Conservation (phyloP, 1,140 invertebrate species). For the Trachymyrmex cornetzi region DNA sequence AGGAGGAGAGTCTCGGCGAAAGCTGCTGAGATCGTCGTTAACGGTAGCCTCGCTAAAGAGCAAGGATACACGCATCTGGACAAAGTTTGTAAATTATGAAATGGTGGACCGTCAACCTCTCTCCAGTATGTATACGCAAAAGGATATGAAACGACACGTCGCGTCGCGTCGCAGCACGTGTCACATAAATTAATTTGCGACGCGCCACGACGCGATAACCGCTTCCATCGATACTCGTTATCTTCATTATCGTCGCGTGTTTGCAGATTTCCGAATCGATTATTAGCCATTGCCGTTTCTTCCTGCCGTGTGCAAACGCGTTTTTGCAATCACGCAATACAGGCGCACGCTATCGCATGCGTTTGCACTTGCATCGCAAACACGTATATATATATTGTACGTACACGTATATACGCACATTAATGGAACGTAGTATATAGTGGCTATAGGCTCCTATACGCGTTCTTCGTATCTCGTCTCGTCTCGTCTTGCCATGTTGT, state of each 20-base stretch:
- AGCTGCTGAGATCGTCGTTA: neutral
- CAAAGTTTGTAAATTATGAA: conserved; percentile 22
- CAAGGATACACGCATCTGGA: neutral
- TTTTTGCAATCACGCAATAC: conserved; percentile 10
- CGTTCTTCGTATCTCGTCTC: conserved; percentile 42
- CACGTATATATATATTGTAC: too few species aligned
- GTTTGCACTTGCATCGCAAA: neutral
- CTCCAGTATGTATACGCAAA: neutral
- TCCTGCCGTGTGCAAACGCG: neutral
- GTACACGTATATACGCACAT: too few species aligned
- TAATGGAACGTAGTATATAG: too few species aligned
- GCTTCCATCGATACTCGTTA: conserved; percentile 3
- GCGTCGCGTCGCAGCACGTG: conserved; percentile 22
- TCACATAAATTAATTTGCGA: neutral
- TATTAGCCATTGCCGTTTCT: neutral
- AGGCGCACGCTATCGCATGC: neutral
- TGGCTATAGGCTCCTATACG: neutral
- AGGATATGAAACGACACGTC: conserved; percentile 18
- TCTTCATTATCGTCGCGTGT: conserved; percentile 14
- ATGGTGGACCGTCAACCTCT: neutral
- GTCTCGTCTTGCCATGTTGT: conserved; percentile 58
- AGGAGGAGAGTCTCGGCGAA: neutral
- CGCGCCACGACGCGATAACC: conserved; percentile 10
- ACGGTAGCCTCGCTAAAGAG: conserved; percentile 14
- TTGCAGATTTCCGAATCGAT: conserved; percentile 43